These are phyloP conservation scores for Ornithorhynchus anatinus DNA, from an alignment of 2,113 vertebrate genomes.

Conservation along the genomic window DNA sequence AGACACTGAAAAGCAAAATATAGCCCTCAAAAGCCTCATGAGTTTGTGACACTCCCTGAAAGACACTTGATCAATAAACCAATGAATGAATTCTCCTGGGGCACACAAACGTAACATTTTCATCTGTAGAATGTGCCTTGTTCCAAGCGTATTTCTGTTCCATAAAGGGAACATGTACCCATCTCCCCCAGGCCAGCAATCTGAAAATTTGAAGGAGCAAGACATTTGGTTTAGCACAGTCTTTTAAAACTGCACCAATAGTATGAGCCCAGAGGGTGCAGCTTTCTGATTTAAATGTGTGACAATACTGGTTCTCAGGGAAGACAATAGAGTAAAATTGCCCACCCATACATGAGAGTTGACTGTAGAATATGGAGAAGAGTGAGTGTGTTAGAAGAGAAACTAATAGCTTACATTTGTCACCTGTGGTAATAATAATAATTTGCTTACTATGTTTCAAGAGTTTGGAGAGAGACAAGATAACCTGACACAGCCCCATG, in stretches of 20 bases:
- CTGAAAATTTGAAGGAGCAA: slow-evolving; percentile 33
- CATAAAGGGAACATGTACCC: slow-evolving; percentile 30
- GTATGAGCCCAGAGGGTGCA: slow-evolving; percentile 2
- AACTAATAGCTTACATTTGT: no score
- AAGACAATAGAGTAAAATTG: no score
- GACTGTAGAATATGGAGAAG: no score
- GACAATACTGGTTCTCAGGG: no score
- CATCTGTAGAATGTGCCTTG: slow-evolving; percentile 5
- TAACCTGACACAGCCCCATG: no score
- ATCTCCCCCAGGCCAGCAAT: slow-evolving; percentile 37
- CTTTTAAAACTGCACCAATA: no score
- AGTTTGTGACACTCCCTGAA: slow-evolving; percentile 39
- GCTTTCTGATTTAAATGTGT: slow-evolving; percentile 18
- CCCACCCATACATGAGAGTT: no score
- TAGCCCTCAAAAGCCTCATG: slow-evolving; percentile 44
- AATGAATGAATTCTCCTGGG: slow-evolving; percentile 45
- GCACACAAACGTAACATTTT: slow-evolving; percentile 40
- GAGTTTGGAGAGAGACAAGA: no score
- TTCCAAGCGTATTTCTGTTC: slow-evolving; percentile 30
- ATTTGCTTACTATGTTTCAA: no score
- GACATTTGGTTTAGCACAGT: slow-evolving; percentile 20
- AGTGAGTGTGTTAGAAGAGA: no score
- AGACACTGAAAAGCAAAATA: not conserved
- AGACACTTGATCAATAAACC: slow-evolving; percentile 48
- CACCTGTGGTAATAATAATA: no score